Conservation (phyloP, 2,113 vertebrate genomes). For the Typhlomys cinereus region DNA sequence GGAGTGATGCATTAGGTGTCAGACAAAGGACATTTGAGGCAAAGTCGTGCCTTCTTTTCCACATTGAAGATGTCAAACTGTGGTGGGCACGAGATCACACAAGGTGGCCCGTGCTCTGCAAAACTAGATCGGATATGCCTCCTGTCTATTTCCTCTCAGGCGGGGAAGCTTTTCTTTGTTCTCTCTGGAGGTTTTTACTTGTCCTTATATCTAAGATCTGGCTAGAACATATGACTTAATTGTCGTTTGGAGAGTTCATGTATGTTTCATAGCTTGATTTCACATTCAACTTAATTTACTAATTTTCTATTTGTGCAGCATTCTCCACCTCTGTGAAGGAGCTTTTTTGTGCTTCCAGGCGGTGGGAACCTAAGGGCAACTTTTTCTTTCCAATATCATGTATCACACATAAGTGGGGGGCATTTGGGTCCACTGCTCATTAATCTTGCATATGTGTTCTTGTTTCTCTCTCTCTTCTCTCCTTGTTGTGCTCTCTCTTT, state of each 20-base stretch:
- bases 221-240: conserved; percentile 83
- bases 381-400: conserved; percentile 86
- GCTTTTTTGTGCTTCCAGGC: conserved; percentile 83
- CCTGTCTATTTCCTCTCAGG: conserved; percentile 85
- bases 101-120: conserved; percentile 83
- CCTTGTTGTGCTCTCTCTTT: conserved; percentile 92
- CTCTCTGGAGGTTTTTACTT: conserved; percentile 82
- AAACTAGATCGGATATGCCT: conserved; percentile 85
- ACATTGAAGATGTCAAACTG: conserved; percentile 75
- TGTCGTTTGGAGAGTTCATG: conserved; percentile 79
- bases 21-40: conserved; percentile 85
- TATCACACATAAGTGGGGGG: conserved; percentile 88
- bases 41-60: conserved; percentile 79
- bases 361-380: conserved; percentile 81
- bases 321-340: conserved; percentile 86
- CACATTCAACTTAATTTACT: conserved; percentile 82
- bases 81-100: conserved; percentile 80
- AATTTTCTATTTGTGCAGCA: conserved; percentile 87
- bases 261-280: conserved; percentile 84
- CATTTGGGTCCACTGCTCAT: conserved; percentile 88
- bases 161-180: conserved; percentile 77
- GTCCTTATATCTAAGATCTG: conserved; percentile 87
- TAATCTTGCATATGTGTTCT: conserved; percentile 95
- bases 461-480: conserved; percentile 92
- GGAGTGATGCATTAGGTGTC: conserved; percentile 82